A percentile compares a stretch with the other conserved stretches of the same genome.
Evolutionary conservation across 2,113 vertebrate species (phyloP).

Genomic region (Oophaga pumilio): DNA sequence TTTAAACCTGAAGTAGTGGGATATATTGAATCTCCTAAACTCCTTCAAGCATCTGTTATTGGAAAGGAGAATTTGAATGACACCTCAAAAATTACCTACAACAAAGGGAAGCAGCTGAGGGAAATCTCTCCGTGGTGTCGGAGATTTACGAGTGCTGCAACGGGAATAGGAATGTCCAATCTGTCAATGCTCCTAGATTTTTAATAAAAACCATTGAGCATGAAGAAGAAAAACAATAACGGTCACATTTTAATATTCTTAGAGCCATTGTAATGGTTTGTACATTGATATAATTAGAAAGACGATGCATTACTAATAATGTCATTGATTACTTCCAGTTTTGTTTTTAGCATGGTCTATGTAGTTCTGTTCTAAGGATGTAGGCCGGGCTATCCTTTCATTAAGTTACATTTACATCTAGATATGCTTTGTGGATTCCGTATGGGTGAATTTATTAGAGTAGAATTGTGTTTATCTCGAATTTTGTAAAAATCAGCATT

Average conservation of each 20-base stretch:
- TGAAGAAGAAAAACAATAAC: background rate
- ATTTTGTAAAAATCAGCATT: too few relatives aligned
- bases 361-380: background rate
- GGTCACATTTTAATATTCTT: background rate
- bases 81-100: slow-evolving; percentile 48
- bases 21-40: slow-evolving; percentile 22
- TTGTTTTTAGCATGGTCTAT: background rate
- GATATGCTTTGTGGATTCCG: background rate
- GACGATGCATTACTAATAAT: background rate
- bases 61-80: slow-evolving; percentile 46
- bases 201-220: background rate
- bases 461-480: too few relatives aligned
- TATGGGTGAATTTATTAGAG: too few relatives aligned
- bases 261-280: too few relatives aligned
- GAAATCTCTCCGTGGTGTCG: background rate
- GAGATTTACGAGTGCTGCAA: background rate
- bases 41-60: slow-evolving; percentile 36
- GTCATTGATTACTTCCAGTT: background rate
- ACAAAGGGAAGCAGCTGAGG: slow-evolving; percentile 1
- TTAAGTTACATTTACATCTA: background rate
- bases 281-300: background rate
- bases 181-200: background rate
- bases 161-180: slow-evolving; percentile 16
- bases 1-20: slow-evolving; percentile 15
- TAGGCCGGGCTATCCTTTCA: background rate